These are phyloP conservation scores for Malurus cyaneus DNA, from an alignment of 2,113 vertebrate genomes.

Conservation along the genomic window DNA sequence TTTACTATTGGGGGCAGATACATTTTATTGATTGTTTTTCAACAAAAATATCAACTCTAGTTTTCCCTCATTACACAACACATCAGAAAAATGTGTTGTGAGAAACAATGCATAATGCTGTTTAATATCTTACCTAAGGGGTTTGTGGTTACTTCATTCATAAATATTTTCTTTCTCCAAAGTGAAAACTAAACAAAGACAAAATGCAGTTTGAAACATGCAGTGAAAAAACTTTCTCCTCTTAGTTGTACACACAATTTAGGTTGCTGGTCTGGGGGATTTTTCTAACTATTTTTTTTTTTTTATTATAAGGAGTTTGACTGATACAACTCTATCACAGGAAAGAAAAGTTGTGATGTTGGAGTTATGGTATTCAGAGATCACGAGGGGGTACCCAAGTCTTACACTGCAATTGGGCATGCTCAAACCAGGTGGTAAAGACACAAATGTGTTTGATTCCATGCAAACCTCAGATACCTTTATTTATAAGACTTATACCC, in stretches of 20 bases:
- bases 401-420: background rate
- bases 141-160: background rate
- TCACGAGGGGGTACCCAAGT: background rate
- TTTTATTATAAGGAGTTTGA: background rate
- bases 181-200: background rate
- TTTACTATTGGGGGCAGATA: background rate
- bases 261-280: fast-evolving
- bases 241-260: fast-evolving
- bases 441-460: background rate
- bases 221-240: background rate
- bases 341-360: background rate
- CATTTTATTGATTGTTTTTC: background rate
- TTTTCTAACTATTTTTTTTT: background rate
- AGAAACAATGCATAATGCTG: background rate
- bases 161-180: background rate
- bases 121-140: background rate
- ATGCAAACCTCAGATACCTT: background rate
- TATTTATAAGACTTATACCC: background rate
- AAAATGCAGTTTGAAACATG: background rate
- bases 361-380: fast-evolving
- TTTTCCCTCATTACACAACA: background rate
- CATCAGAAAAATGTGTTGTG: background rate
- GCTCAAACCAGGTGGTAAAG: fast-evolving
- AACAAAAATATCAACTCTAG: background rate
- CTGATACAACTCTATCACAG: background rate